Evolutionary conservation across 2,888 invertebrate species (phyloP).

Genomic region (Anorthoa munda): DNA sequence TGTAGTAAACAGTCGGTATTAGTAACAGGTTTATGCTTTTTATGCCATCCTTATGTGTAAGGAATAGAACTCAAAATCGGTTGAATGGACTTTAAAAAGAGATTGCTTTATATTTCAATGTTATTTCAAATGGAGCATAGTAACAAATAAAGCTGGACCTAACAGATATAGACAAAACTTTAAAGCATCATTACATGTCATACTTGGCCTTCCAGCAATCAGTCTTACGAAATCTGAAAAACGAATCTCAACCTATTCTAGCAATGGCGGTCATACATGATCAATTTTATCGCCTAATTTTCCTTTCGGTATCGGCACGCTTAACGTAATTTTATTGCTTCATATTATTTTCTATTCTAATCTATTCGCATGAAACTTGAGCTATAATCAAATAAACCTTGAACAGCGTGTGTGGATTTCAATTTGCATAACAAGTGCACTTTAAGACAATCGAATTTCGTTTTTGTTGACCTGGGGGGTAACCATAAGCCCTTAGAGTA

Average conservation of each 20-base stretch:
- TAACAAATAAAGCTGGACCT: conserved; percentile 4
- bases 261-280: neutral
- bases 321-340: no score
- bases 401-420: neutral
- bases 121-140: neutral
- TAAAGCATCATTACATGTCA: conserved; percentile 14
- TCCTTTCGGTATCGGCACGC: no score
- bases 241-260: neutral
- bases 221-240: conserved; percentile 23
- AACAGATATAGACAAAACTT: conserved; percentile 4
- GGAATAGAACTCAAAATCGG: no score
- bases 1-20: no score
- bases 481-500: no score
- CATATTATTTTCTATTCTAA: no score
- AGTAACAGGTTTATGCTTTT: no score
- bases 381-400: neutral
- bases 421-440: neutral
- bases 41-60: no score
- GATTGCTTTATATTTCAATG: no score
- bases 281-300: conserved; percentile 15
- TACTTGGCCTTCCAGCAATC: conserved; percentile 15
- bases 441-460: neutral
- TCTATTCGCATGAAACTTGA: neutral
- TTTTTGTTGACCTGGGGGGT: neutral
- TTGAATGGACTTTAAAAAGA: no score